Evolutionary conservation across 92 coral and sea anemone species (phyloP), one percentile per base, ranked within the genome.

Genomic region (Porites cylindrica): DNA sequence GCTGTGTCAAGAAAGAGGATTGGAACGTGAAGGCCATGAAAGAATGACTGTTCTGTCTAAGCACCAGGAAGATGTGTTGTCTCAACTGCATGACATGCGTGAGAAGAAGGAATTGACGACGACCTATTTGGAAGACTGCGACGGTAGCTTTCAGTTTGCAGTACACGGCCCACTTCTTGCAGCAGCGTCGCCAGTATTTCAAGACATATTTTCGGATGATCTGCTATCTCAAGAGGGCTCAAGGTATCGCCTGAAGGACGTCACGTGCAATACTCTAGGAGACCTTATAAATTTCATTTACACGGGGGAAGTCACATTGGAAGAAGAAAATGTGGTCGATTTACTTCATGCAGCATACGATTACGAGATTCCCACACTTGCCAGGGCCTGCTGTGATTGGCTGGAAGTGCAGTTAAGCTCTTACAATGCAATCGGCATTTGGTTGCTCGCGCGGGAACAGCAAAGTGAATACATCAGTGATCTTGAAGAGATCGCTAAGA

Each of bases 371-470:
- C 92, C 92, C 66, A 82, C 91, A 51, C 68, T 93, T 79, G 87
- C 60, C 23, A 53, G 70, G 29, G 93, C 93, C 10, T 83, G 93
- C 38, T 90, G 93, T 81, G 82, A 63, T 81, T 90, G 91, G 93
- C 78, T 93, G 72, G 53, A 79, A 26, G 8, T 24, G 29, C 21
- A 51, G 17, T 52, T 87, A 17, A 61, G 21, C 10, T 14, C 78
- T 68, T 72, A 83, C 10, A 90, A 87, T 77, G 96, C 88, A 21
- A 65, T 90, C 78, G 85, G 82, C 13, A 64, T 90, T 51, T 74
- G 81, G 80, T 62, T 51, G 72, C 66, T 79, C 52, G 85, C 90
- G 47, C 85, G 82, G 71, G 13, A 71, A n/a, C 47, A 19, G 71
- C 43, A 73, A 10, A 18, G 51, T 10, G 79, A 81, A 43, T 53